These are phyloP conservation scores for Barbus barbus DNA, from an alignment of 2,113 vertebrate species.

Conservation along the genomic window DNA sequence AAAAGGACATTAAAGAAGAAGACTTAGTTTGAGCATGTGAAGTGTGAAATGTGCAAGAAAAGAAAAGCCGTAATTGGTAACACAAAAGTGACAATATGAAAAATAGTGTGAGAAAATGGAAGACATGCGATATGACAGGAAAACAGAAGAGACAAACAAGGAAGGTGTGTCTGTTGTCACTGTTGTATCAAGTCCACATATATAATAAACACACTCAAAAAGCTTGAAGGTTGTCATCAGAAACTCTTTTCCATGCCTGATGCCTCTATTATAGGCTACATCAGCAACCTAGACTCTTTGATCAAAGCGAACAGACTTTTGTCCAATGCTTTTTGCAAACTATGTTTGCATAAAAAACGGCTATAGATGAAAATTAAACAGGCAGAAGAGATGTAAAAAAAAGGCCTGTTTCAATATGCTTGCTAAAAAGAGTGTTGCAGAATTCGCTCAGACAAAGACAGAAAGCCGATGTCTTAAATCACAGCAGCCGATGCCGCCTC, in stretches of 20 bases:
- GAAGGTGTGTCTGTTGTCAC: background rate
- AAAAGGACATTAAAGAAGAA: background rate
- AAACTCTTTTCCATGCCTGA: background rate
- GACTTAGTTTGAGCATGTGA: background rate
- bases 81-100: background rate
- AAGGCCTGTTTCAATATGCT: slow-evolving; percentile 21
- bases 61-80: background rate
- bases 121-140: background rate
- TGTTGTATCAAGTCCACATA: background rate
- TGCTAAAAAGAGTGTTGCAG: background rate
- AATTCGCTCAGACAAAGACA: slow-evolving; percentile 20
- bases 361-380: background rate
- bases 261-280: background rate
- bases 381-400: background rate
- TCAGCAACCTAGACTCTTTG: background rate
- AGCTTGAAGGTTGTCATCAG: background rate
- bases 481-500: background rate
- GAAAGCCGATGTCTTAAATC: background rate
- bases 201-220: background rate
- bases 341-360: background rate
- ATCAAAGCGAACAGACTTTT: background rate
- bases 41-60: background rate
- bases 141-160: background rate
- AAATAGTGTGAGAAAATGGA: background rate
- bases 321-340: background rate